phyloP scores from a whole-genome alignment of 53 echinoderm and acorn worm genomes.

The Holothuria leucospilota region DNA sequence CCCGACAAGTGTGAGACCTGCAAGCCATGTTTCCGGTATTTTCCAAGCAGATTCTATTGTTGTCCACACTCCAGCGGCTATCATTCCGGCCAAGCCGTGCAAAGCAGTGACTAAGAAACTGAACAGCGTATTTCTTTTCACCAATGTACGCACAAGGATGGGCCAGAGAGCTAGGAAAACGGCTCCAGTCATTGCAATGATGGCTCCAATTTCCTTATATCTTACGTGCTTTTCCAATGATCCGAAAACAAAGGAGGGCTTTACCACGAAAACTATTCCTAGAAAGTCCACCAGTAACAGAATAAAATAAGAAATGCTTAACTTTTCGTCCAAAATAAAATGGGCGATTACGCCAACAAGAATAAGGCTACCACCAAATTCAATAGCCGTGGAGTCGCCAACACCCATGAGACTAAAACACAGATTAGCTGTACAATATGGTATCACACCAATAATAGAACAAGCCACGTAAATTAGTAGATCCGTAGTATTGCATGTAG shows the following conservation, averaged over 20 bases:
- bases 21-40: not conserved
- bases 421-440: not conserved
- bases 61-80: not conserved
- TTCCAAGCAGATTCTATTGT: not conserved
- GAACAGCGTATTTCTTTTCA: not conserved
- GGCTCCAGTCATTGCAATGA: not conserved
- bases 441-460: not conserved
- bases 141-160: not conserved
- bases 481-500: not conserved
- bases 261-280: not conserved
- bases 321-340: not conserved
- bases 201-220: not conserved
- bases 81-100: not conserved
- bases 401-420: not conserved
- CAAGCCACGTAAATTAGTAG: not conserved
- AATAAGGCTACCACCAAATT: not conserved
- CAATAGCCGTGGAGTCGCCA: not conserved
- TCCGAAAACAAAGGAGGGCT: not conserved
- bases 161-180: not conserved
- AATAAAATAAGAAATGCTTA: not conserved
- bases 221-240: not conserved
- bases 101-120: not conserved
- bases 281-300: not conserved
- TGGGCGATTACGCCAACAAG: not conserved
- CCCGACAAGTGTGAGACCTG: not conserved